Evolutionary conservation across 2,797 vertebrate species (phyloP).

Genomic region (Esox masquinongy): DNA sequence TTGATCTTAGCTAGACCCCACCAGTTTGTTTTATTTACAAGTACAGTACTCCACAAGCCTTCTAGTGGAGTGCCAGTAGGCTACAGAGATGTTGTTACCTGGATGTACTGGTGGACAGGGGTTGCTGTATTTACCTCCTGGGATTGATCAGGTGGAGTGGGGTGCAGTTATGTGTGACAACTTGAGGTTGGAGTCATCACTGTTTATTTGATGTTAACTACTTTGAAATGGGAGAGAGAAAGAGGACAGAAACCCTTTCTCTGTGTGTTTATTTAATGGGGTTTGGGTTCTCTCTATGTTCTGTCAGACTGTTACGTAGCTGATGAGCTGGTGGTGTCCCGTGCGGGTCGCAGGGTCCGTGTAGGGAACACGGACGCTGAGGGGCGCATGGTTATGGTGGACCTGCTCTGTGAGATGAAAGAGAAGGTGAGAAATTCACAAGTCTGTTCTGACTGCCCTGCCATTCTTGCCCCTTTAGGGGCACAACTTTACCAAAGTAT

Average conservation of each 20-base stretch:
- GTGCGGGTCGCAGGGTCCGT: slow-evolving; percentile 75
- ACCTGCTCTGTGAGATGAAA: slow-evolving; percentile 84
- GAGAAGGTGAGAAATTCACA: slow-evolving; percentile 69
- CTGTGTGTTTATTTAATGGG: neutral
- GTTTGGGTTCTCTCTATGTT: slow-evolving; percentile 12
- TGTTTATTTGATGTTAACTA: no score
- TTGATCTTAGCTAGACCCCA: no score
- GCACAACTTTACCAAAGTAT: no score
- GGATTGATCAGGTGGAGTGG: no score
- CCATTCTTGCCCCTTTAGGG: neutral
- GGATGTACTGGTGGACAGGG: no score
- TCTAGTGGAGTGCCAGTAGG: no score
- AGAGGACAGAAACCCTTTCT: neutral
- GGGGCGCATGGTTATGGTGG: slow-evolving; percentile 84
- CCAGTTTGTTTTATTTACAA: neutral
- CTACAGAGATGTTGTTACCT: no score
- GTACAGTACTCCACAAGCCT: no score
- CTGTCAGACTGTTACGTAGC: slow-evolving; percentile 80
- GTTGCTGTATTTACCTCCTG: no score
- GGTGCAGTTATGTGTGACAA: no score
- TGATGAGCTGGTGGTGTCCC: slow-evolving; percentile 79
- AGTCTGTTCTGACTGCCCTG: neutral
- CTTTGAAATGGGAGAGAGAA: no score
- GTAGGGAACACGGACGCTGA: slow-evolving; percentile 85
- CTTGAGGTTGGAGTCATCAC: no score